Evolutionary conservation across 2,797 vertebrate species (phyloP).

Genomic region (Coregonus sp.): DNA sequence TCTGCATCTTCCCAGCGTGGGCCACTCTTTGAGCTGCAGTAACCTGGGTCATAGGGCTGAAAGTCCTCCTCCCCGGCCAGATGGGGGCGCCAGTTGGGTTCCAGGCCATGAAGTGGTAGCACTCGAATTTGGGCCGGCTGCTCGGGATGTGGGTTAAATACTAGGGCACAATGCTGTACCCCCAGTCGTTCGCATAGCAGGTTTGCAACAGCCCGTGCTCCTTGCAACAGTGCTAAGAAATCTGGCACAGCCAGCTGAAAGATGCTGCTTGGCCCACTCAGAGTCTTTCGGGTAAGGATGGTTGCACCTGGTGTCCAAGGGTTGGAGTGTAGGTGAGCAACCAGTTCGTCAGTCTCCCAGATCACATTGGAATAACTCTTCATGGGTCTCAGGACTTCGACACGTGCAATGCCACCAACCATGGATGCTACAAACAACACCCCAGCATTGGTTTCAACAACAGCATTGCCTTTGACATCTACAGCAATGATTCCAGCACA

Average conservation of each 20-base stretch:
- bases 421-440: conserved; percentile 79
- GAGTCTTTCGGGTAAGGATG: conserved; percentile 69
- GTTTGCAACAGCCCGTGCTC: conserved; percentile 66
- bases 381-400: conserved; percentile 73
- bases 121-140: conserved; percentile 68
- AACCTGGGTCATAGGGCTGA: conserved; percentile 65
- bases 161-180: conserved; percentile 75
- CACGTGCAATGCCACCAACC: conserved; percentile 58
- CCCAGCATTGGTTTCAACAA: conserved; percentile 75
- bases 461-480: conserved; percentile 67
- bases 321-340: conserved; percentile 73
- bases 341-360: conserved; percentile 77
- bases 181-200: conserved; percentile 68
- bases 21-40: conserved; percentile 77
- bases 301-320: conserved; percentile 78
- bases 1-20: conserved; percentile 64
- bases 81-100: conserved; percentile 68
- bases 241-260: conserved; percentile 69
- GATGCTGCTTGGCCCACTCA: conserved; percentile 70
- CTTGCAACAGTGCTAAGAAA: conserved; percentile 68
- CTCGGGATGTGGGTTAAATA: conserved; percentile 61
- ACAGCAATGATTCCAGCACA: conserved; percentile 79
- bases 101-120: conserved; percentile 75
- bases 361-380: conserved; percentile 66
- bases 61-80: conserved; percentile 70